Evolutionary conservation across 2,113 vertebrate species (phyloP), one percentile per base, ranked within the genome.

Genomic region (Lycocorax pyrrhopterus): DNA sequence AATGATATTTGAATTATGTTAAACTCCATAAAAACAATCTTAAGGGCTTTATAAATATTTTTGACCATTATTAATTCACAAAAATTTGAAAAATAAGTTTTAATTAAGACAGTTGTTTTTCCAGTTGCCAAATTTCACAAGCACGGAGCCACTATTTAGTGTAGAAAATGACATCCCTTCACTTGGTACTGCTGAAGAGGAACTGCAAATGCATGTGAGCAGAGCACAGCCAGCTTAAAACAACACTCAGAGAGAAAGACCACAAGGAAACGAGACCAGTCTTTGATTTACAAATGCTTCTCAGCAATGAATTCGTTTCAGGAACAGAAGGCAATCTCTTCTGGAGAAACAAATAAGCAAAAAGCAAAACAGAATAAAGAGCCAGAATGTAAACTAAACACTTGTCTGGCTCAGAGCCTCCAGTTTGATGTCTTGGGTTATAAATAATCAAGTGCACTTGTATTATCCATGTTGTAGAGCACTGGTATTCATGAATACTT

Each of bases 401-500:
- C 80, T 95, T 88, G 39, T 52, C 87, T 95, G 83, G 75, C 93
- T 96, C 90, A 84, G 71, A 94, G 94, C 68, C 82, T 95, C 60
- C 76, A 92, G 33, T 94, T 84, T 96, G 93, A 94, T 16, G 5
- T 93, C 82, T 87, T 43, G 86, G 73, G 76, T 94, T 94, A 97
- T 97, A 97, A 97, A 97, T 97, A 94, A 96, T 97, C 60, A 2
- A 97, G 84, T 80, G 55, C 67, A 73, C 75, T 97, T 93, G 79
- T 93, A 89, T 94, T 92, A 94, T 90, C 76, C 84, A 37, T 92
- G 84, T 89, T 91, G 92, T 85, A 88, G 75, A 96, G 83, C 92
- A 89, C 58, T 58, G 63, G 74, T 93, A 96, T 87, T 96, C 95
- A 96, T 95, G 84, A 97, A 97, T 97, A 97, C 84, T 96, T 96